These are phyloP conservation scores for human (Homo sapiens) DNA, from an alignment of 2,113 vertebrate species.

Conservation along the genomic window DNA sequence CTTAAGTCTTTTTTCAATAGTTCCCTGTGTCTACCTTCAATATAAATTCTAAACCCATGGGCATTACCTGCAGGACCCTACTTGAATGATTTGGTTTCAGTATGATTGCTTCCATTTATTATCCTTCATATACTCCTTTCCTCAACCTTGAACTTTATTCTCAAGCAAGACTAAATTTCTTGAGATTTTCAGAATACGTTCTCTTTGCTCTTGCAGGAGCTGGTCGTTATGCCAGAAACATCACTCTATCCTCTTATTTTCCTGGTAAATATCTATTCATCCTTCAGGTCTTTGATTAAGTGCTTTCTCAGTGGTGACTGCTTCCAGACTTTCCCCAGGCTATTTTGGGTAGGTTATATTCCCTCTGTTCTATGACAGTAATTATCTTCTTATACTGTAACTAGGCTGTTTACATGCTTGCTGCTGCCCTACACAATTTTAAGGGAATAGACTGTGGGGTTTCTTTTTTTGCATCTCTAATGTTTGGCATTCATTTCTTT, in stretches of 20 bases:
- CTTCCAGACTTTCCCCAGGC: background rate
- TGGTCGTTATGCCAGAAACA: background rate
- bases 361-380: background rate
- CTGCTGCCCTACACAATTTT: background rate
- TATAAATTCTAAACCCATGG: background rate
- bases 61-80: background rate
- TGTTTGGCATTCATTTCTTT: background rate
- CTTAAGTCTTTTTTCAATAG: background rate
- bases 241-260: background rate
- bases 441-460: background rate
- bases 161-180: background rate
- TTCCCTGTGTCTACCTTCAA: background rate
- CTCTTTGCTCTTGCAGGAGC: background rate
- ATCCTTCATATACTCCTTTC: background rate
- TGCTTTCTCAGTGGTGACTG: slow-evolving; percentile 16
- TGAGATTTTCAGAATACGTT: background rate
- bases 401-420: background rate
- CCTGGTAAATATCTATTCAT: background rate
- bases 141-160: background rate
- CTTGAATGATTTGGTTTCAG: background rate
- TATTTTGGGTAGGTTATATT: background rate
- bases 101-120: background rate
- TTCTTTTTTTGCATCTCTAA: background rate
- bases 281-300: slow-evolving; percentile 49
- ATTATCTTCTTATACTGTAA: background rate